phyloP scores from a whole-genome alignment of 2,888 invertebrate species.

The Sminthurides aquaticus region DNA sequence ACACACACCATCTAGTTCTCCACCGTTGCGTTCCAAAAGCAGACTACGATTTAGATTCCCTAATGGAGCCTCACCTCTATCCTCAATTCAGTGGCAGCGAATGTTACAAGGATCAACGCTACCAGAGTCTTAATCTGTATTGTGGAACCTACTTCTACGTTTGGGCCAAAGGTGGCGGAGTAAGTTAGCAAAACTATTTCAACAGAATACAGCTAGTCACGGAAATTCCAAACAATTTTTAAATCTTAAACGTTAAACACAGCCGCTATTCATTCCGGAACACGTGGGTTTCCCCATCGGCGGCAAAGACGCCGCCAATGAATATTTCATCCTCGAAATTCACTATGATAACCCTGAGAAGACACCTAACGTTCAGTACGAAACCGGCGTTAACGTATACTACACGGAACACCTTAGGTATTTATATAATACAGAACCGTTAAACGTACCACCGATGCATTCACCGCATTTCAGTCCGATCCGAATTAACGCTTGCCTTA shows the following conservation, averaged over 20 bases:
- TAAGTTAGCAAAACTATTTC: neutral
- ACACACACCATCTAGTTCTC: conserved; percentile 9
- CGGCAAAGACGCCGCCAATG: neutral
- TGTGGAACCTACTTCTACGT: conserved; percentile 12
- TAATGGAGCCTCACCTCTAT: neutral
- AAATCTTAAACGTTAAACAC: too few species aligned
- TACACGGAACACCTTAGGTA: neutral
- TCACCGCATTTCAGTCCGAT: too few species aligned
- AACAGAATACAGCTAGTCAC: neutral
- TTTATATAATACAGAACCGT: neutral
- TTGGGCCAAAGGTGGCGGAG: conserved; percentile 3
- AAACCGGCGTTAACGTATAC: conserved; percentile 7
- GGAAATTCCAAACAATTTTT: neutral
- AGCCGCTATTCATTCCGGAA: conserved; percentile 1
- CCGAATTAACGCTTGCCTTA: too few species aligned
- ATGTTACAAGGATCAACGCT: conserved; percentile 1
- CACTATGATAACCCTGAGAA: conserved; percentile 15
- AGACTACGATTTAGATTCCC: neutral
- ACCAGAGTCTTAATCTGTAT: neutral
- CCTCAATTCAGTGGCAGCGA: neutral
- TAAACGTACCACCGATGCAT: too few species aligned
- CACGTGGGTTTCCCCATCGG: conserved; percentile 9
- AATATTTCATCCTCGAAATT: conserved; percentile 13
- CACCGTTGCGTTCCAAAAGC: neutral
- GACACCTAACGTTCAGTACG: neutral